These are phyloP conservation scores for Tachysurus vachellii DNA, from an alignment of 2,113 vertebrate genomes.

Conservation along the genomic window DNA sequence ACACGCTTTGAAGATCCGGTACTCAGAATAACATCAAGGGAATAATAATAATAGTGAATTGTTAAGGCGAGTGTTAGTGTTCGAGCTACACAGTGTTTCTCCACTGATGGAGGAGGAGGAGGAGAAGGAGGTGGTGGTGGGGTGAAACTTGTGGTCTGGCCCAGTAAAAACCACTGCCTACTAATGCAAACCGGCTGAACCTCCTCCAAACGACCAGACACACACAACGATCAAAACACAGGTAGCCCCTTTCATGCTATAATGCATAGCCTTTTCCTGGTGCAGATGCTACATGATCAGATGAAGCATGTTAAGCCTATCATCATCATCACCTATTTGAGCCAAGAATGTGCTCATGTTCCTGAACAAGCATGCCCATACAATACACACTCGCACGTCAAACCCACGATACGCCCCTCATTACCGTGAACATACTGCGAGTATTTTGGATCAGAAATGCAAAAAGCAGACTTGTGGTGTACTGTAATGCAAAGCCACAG, in stretches of 20 bases:
- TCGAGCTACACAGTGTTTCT: background rate
- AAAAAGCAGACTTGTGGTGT: conserved; percentile 36
- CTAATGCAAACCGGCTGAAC: conserved; percentile 27
- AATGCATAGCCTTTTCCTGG: background rate
- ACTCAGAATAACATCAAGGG: background rate
- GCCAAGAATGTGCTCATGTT: conserved; percentile 9
- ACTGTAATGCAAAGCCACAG: conserved; percentile 3
- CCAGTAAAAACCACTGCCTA: conserved; percentile 1
- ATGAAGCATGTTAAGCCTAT: background rate
- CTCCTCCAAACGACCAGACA: background rate
- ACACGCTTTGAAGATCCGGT: background rate
- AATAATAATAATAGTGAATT: background rate
- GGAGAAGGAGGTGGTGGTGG: background rate
- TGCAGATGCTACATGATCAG: background rate
- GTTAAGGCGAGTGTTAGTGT: too few species aligned
- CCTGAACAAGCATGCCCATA: background rate
- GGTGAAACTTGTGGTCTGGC: conserved; percentile 34
- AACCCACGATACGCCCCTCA: conserved; percentile 8
- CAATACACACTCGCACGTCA: background rate
- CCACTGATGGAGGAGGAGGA: background rate
- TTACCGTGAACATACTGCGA: background rate
- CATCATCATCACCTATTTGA: background rate
- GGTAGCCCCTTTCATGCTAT: background rate
- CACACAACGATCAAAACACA: background rate
- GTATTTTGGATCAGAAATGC: conserved; percentile 21